Percentiles rank a stretch among this genome's conserved stretches.
These are phyloP conservation scores for Tetrao urogallus DNA, from an alignment of 2,113 vertebrate genomes.

Conservation along the genomic window DNA sequence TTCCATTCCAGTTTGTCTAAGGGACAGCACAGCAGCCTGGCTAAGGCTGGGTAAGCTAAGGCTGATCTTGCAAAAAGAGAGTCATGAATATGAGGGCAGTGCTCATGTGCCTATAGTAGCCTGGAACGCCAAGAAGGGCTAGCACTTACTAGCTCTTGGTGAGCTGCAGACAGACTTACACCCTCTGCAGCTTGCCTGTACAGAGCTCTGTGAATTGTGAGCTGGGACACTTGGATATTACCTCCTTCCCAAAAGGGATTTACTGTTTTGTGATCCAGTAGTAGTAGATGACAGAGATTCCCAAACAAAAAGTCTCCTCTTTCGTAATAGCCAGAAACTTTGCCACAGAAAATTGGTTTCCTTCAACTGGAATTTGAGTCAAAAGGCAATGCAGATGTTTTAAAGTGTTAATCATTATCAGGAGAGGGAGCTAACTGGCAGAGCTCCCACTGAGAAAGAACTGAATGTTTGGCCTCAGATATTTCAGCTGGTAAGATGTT, in stretches of 20 bases:
- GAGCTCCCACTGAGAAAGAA: conserved; percentile 26
- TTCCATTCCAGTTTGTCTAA: not conserved
- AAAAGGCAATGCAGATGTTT: conserved; percentile 44
- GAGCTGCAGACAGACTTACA: rapidly evolving
- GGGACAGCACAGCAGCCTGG: not conserved
- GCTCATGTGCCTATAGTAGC: not conserved
- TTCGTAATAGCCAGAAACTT: not conserved
- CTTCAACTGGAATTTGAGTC: conserved; percentile 42
- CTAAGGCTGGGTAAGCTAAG: not conserved
- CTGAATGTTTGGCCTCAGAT: conserved; percentile 14
- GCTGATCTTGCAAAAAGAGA: not conserved
- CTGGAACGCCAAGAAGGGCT: not conserved
- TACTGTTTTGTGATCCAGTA: not conserved
- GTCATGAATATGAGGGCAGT: rapidly evolving
- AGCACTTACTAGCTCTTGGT: rapidly evolving
- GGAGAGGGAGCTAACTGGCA: conserved; percentile 17
- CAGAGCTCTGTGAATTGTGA: not conserved
- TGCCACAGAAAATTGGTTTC: not conserved
- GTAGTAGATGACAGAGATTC: not conserved
- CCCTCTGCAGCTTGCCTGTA: not conserved
- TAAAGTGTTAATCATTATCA: conserved; percentile 56
- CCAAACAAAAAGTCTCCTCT: not conserved
- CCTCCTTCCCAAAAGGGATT: not conserved
- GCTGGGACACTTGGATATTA: not conserved
- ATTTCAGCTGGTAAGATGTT: conserved; percentile 33